Conservation (phyloP, 2,888 invertebrate genomes). For the Limnephilus auricula region DNA sequence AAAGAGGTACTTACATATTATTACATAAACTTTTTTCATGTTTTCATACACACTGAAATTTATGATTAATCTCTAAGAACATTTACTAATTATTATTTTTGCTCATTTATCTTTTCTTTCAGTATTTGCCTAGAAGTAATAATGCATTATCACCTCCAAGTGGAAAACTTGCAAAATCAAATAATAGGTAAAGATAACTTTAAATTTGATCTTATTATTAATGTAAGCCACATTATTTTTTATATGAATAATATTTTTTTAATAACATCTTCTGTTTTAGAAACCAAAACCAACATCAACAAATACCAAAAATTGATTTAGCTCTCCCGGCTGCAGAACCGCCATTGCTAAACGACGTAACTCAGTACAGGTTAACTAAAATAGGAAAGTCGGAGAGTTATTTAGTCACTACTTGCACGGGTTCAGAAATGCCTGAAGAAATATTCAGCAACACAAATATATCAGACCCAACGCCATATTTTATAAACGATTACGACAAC, state of each 20-base stretch:
- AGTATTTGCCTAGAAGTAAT: not conserved
- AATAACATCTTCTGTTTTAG: not conserved
- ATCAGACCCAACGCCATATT: not conserved
- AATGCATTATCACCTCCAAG: not conserved
- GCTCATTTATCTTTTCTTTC: not conserved
- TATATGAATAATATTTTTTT: too few species aligned
- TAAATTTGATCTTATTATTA: too few species aligned
- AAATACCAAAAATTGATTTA: not conserved
- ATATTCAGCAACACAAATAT: not conserved
- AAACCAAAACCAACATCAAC: not conserved
- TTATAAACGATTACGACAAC: not conserved
- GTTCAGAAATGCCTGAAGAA: not conserved
- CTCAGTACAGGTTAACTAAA: not conserved
- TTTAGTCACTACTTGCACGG: not conserved
- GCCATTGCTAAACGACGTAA: not conserved
- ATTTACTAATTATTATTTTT: not conserved
- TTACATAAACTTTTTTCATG: not conserved
- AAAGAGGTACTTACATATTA: constrained; percentile 4
- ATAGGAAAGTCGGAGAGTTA: not conserved
- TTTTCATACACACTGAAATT: too few species aligned
- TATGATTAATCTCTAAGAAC: too few species aligned
- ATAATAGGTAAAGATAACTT: not conserved
- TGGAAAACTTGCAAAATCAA: not conserved
- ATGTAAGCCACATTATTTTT: not conserved
- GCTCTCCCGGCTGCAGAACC: not conserved